These are phyloP conservation scores for Octodon degus DNA, from an alignment of 2,113 vertebrate species.

Conservation along the genomic window DNA sequence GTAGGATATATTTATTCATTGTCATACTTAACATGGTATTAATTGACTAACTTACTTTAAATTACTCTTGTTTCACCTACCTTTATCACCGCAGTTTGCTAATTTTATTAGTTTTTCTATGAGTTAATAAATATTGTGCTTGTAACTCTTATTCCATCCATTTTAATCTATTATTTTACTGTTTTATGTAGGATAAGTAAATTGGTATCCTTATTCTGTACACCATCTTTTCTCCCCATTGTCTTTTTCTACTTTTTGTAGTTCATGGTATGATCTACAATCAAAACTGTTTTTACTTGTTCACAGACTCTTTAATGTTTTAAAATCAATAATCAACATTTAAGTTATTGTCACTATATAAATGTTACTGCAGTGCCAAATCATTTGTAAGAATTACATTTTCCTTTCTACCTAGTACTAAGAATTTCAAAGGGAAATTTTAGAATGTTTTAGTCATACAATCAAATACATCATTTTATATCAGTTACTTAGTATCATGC, in stretches of 20 bases:
- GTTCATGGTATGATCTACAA: neutral
- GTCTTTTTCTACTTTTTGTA: neutral
- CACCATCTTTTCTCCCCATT: neutral
- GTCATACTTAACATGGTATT: neutral
- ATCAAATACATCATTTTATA: neutral
- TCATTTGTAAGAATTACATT: neutral
- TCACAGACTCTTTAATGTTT: neutral
- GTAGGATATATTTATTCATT: neutral
- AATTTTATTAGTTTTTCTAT: neutral
- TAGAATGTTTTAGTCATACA: neutral
- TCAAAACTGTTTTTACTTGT: neutral
- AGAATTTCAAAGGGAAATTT: neutral
- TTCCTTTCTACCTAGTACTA: neutral
- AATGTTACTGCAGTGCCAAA: neutral
- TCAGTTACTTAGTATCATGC: neutral
- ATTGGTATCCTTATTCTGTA: neutral
- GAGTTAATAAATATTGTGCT: conserved; percentile 15
- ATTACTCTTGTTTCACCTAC: neutral
- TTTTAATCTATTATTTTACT: neutral
- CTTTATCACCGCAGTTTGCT: neutral
- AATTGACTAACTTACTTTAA: conserved; percentile 32
- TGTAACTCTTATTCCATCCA: neutral
- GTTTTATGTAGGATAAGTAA: neutral
- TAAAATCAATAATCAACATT: neutral
- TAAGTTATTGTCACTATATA: neutral